A percentile compares a stretch with the other conserved stretches of the same genome.
Evolutionary conservation across 2,113 vertebrate genomes (phyloP).

Genomic region (Hipposideros armiger): DNA sequence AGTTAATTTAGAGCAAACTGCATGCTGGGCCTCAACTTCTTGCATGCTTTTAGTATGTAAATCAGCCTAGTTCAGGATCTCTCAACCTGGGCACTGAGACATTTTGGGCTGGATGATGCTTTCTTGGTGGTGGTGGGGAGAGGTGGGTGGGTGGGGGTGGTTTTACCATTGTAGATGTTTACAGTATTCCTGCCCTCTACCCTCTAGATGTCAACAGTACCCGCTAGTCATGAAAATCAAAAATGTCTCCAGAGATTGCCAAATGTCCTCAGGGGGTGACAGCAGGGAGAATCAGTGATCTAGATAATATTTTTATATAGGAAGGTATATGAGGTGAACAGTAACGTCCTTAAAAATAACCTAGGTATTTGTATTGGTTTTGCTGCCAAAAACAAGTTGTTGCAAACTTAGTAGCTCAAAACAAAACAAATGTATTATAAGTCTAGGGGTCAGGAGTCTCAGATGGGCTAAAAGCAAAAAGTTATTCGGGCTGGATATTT

Average conservation of each 20-base stretch:
- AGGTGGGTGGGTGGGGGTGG: accelerated
- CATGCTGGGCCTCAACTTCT: neutral
- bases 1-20: neutral
- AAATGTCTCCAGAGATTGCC: neutral
- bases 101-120: neutral
- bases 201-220: no score
- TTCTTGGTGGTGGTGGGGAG: neutral
- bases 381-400: neutral
- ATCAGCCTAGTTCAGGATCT: neutral
- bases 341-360: neutral
- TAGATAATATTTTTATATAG: neutral
- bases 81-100: neutral
- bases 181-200: neutral
- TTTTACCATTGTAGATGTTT: neutral
- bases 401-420: neutral
- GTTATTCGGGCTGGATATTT: neutral
- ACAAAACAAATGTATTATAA: neutral
- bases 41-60: neutral
- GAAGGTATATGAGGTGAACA: neutral
- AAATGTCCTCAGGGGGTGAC: neutral
- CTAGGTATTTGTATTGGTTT: neutral
- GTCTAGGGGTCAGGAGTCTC: neutral
- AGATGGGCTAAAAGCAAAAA: neutral
- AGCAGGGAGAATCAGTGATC: neutral
- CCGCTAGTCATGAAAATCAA: neutral